Evolutionary conservation across 2,797 vertebrate species (phyloP).

Genomic region (Sparidentex hasta): DNA sequence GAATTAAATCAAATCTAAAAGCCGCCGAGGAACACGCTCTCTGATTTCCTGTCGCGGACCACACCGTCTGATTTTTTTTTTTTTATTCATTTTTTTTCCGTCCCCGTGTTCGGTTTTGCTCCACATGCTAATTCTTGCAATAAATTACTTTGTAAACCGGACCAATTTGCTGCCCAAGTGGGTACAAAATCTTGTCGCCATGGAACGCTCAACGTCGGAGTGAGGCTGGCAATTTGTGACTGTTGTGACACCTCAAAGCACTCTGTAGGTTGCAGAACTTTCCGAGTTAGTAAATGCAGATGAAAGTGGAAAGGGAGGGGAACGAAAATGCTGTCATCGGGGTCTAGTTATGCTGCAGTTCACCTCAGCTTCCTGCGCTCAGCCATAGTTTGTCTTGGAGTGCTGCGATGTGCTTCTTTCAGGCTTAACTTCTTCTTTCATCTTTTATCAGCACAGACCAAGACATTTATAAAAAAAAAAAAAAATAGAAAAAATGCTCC

Average conservation of each 20-base stretch:
- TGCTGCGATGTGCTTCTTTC: constrained; percentile 30
- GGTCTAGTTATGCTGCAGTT: constrained; percentile 6
- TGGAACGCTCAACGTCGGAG: not conserved
- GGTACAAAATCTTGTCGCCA: not conserved
- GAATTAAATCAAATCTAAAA: constrained; percentile 60
- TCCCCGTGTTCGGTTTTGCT: not conserved
- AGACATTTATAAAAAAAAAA: no score
- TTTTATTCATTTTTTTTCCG: not conserved
- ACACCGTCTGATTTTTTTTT: not conserved
- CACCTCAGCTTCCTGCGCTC: constrained; percentile 26
- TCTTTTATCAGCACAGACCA: constrained; percentile 20
- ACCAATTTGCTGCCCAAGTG: constrained; percentile 37
- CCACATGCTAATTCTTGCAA: constrained; percentile 18
- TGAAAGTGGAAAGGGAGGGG: constrained; percentile 16
- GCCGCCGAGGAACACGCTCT: constrained; percentile 31
- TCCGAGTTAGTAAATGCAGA: constrained; percentile 43
- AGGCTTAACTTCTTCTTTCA: constrained; percentile 28
- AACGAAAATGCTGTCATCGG: not conserved
- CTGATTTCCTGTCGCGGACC: constrained; percentile 2
- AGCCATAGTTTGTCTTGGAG: constrained; percentile 27
- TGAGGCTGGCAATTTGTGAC: constrained; percentile 30
- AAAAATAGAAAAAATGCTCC: not conserved
- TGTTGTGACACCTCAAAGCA: constrained; percentile 16
- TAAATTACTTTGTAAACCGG: constrained; percentile 52
- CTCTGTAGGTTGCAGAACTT: constrained; percentile 17